These are phyloP conservation scores for Podargus strigoides DNA, from an alignment of 2,797 vertebrate species.

Conservation along the genomic window DNA sequence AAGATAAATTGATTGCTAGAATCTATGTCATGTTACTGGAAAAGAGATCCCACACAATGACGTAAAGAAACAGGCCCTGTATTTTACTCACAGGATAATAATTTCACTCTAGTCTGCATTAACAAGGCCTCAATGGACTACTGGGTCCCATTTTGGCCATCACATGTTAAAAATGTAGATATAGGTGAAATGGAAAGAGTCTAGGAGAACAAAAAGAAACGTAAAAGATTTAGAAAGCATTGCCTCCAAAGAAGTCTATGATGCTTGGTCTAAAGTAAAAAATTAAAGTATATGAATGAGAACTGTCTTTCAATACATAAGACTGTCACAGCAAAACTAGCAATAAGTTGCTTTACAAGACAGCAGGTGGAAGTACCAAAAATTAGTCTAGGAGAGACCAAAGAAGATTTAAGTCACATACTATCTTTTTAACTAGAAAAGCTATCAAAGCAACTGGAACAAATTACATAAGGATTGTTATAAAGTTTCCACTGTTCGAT, in stretches of 20 bases:
- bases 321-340: not conserved
- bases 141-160: not conserved
- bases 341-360: not conserved
- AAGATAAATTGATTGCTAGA: not conserved
- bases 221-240: not conserved
- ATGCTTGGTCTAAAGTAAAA: not conserved
- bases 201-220: not conserved
- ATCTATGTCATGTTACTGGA: not conserved
- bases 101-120: not conserved
- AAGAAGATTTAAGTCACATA: not conserved
- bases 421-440: not conserved
- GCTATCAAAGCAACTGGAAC: not conserved
- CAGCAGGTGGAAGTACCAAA: not conserved
- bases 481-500: not conserved
- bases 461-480: not conserved
- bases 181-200: not conserved
- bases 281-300: not conserved
- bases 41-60: not conserved
- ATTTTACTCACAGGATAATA: not conserved
- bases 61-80: not conserved
- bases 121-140: not conserved
- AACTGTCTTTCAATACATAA: not conserved
- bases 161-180: not conserved
- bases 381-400: not conserved
- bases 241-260: not conserved